Conservation (phyloP, 2,113 vertebrate genomes). For the Lycocorax pyrrhopterus region DNA sequence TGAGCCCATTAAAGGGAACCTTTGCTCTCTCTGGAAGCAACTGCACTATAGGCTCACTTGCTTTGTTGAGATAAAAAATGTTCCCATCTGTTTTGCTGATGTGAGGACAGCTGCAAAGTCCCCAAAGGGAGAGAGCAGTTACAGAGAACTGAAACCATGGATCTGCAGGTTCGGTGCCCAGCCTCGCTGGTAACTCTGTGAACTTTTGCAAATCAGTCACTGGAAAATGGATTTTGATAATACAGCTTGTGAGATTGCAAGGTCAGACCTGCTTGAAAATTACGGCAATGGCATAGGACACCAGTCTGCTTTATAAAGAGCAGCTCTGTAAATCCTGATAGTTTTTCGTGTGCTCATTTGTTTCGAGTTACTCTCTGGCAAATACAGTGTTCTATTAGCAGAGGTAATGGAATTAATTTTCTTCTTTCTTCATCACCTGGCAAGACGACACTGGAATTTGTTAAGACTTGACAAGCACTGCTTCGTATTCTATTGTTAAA, state of each 20-base stretch:
- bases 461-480: background rate
- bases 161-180: background rate
- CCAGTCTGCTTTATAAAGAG: background rate
- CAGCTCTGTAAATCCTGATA: background rate
- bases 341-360: background rate
- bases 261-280: background rate
- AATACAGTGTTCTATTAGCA: background rate
- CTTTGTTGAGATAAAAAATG: background rate
- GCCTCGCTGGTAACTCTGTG: background rate
- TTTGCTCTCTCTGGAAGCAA: background rate
- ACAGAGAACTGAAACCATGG: background rate
- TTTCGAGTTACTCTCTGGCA: background rate
- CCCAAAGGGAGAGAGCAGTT: background rate
- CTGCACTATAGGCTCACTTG: background rate
- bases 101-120: background rate
- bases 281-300: background rate
- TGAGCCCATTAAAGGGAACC: conserved; percentile 2
- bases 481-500: conserved; percentile 9
- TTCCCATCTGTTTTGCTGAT: conserved; percentile 21
- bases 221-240: background rate
- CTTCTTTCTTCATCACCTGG: background rate
- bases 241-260: background rate
- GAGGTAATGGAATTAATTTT: background rate
- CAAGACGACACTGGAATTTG: background rate
- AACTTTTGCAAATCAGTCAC: background rate